These are phyloP conservation scores for Pterocles burchelli DNA, from an alignment of 2,113 vertebrate species.

Conservation along the genomic window DNA sequence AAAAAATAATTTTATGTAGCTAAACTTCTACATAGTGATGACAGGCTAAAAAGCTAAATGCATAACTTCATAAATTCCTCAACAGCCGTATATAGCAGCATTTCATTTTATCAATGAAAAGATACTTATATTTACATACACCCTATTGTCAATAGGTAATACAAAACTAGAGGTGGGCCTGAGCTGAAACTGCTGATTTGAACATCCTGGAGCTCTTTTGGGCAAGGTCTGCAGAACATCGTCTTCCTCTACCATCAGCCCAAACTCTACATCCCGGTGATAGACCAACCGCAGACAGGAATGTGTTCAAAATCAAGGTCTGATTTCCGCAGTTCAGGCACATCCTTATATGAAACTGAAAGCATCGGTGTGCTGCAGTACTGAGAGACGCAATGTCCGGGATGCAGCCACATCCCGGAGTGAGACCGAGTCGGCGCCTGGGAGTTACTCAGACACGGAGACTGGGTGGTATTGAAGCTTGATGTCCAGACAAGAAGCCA, in stretches of 20 bases:
- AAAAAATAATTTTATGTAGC: constrained; percentile 8
- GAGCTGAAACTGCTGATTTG: constrained; percentile 27
- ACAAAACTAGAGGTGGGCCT: constrained; percentile 44
- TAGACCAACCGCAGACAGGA: not conserved
- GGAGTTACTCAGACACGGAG: not conserved
- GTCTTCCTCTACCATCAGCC: not conserved
- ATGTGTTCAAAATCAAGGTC: not conserved
- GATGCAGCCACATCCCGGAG: not conserved
- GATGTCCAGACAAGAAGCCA: not conserved
- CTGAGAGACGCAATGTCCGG: fast-evolving
- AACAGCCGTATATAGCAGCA: constrained; percentile 54
- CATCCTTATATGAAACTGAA: constrained; percentile 15
- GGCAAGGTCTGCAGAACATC: not conserved
- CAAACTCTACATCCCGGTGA: not conserved
- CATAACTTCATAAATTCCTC: constrained; percentile 1
- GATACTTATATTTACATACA: constrained; percentile 40
- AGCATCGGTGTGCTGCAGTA: not conserved
- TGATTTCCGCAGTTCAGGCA: constrained; percentile 36
- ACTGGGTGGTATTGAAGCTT: not conserved
- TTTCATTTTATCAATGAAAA: constrained; percentile 47
- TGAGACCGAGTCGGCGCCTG: fast-evolving
- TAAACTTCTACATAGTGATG: constrained; percentile 22
- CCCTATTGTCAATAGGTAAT: not conserved
- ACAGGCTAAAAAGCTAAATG: constrained; percentile 14
- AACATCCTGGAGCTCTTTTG: not conserved